A percentile compares a stretch with the other conserved stretches of the same genome.
Conservation (phyloP, 2,888 invertebrate genomes). For the Synergus laeviventris region DNA sequence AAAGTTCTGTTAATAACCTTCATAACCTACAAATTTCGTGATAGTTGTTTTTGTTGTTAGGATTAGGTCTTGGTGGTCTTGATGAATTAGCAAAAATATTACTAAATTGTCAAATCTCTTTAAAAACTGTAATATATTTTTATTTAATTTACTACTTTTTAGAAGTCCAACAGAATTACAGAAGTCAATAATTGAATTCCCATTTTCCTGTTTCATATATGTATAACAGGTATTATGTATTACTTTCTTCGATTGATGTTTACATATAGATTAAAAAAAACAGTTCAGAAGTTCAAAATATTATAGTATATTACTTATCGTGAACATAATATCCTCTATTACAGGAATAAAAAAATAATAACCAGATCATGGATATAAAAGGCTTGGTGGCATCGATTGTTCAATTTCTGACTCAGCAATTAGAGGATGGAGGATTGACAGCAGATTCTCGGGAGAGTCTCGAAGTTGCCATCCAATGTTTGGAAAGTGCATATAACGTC, state of each 20-base stretch:
- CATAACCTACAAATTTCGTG: not conserved
- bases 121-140: not conserved
- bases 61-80: not conserved
- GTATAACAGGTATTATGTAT: no score
- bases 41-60: not conserved
- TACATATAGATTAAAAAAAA: not conserved
- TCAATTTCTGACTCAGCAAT: conserved; percentile 79
- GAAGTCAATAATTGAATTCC: not conserved
- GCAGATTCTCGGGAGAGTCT: conserved; percentile 84
- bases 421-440: conserved; percentile 76
- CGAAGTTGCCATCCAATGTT: conserved; percentile 96
- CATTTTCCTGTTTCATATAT: not conserved
- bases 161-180: not conserved
- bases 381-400: conserved; percentile 79
- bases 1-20: not conserved
- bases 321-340: not conserved
- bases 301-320: not conserved
- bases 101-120: not conserved
- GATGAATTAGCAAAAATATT: conserved; percentile 18
- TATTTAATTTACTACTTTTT: not conserved
- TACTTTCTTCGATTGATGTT: not conserved
- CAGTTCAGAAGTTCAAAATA: not conserved
- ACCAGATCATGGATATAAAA: conserved; percentile 66
- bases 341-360: conserved; percentile 2
- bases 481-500: conserved; percentile 92